Percentiles rank a stretch among this genome's conserved stretches.
Conservation (phyloP, 2,888 invertebrate genomes). For the Leptopterna dolabrata region DNA sequence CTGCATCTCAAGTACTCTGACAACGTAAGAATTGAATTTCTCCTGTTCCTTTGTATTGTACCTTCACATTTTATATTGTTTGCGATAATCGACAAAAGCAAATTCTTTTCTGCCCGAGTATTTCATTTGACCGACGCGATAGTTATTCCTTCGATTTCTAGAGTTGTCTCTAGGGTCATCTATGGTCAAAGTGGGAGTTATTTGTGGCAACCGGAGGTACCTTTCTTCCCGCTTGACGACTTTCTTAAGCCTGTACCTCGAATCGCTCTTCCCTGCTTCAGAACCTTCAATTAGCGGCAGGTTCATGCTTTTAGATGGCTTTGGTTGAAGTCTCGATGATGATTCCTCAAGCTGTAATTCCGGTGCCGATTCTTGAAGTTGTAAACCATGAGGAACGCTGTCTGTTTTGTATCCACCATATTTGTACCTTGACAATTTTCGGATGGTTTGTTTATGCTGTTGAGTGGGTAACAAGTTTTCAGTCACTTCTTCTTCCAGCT, state of each 20-base stretch:
- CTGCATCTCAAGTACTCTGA: slow-evolving; percentile 75
- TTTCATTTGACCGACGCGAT: neutral
- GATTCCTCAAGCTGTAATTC: neutral
- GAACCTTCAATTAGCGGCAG: neutral
- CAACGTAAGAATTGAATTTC: slow-evolving; percentile 46
- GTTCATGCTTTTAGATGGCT: neutral
- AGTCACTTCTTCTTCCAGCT: neutral
- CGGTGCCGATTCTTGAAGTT: neutral
- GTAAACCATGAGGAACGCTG: neutral
- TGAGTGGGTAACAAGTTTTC: neutral
- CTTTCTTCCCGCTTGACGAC: neutral
- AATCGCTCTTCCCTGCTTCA: neutral
- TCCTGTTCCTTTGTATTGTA: neutral
- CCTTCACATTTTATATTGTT: neutral
- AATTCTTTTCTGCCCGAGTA: neutral
- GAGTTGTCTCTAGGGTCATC: neutral
- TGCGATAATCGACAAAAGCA: neutral
- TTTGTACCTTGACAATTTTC: neutral
- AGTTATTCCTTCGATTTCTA: neutral
- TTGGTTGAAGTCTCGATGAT: neutral
- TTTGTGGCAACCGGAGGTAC: neutral
- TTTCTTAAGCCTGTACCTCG: neutral
- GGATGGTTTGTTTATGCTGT: no score
- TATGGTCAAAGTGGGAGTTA: slow-evolving; percentile 12
- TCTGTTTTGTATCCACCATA: neutral